Evolutionary conservation across 2,113 vertebrate species (phyloP).

Genomic region (Mungos mungo): DNA sequence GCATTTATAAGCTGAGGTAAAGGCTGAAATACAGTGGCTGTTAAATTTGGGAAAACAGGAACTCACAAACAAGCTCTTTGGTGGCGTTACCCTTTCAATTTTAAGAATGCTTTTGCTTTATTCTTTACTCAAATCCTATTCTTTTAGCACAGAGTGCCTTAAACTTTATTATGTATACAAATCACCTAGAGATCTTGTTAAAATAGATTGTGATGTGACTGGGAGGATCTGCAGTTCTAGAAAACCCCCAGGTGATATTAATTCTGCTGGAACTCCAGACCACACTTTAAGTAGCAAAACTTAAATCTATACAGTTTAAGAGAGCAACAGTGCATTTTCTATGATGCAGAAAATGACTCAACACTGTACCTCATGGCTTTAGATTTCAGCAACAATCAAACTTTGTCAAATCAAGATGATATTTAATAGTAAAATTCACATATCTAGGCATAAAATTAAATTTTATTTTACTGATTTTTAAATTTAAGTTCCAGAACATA

Average conservation of each 20-base stretch:
- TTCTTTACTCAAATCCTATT: not conserved
- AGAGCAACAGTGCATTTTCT: not conserved
- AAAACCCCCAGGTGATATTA: not conserved
- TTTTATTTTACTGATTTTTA: not conserved
- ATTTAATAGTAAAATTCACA: not conserved
- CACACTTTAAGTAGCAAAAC: not conserved
- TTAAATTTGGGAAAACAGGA: not conserved
- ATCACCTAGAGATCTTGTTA: slow-evolving; percentile 31
- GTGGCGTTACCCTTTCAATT: not conserved
- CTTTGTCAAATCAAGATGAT: not conserved
- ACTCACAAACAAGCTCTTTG: not conserved
- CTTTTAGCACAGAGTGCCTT: not conserved
- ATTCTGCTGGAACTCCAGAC: not conserved
- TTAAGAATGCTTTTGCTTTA: not conserved
- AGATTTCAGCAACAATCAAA: not conserved
- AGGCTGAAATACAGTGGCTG: not conserved
- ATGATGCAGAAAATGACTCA: not conserved
- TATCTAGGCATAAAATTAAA: not conserved
- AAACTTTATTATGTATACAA: not conserved
- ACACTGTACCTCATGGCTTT: not conserved
- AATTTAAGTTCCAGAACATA: not conserved
- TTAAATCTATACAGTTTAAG: not conserved
- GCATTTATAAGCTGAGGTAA: not conserved
- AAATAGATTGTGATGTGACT: not conserved
- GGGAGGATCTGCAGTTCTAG: not conserved